Conservation (phyloP, 2,113 vertebrate species). For the Hipposideros armiger region DNA sequence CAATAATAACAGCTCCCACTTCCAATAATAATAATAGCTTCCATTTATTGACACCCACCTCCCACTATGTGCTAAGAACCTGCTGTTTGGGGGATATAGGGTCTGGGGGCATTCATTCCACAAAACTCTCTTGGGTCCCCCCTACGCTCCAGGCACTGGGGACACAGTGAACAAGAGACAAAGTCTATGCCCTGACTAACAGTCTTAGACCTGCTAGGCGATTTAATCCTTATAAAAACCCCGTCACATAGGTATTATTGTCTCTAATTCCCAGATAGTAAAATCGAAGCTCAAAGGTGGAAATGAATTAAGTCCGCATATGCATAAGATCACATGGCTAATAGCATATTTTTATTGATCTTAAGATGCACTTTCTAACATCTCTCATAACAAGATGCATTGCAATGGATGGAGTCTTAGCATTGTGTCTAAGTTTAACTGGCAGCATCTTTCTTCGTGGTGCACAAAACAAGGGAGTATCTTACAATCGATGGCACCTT, state of each 20-base stretch:
- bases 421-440: background rate
- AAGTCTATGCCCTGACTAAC: background rate
- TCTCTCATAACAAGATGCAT: background rate
- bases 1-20: background rate
- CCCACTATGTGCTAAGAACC: background rate
- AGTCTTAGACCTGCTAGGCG: background rate
- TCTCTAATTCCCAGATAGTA: background rate
- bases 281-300: background rate
- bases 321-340: background rate
- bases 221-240: background rate
- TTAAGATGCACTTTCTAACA: background rate
- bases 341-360: background rate
- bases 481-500: background rate
- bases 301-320: background rate
- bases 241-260: background rate
- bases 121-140: background rate
- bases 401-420: background rate
- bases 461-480: background rate
- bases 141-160: background rate
- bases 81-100: background rate
- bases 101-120: background rate
- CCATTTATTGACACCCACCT: background rate
- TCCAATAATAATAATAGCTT: background rate
- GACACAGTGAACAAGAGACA: background rate
- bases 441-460: background rate